Conservation (phyloP, 2,888 invertebrate genomes). For the Empis livida region DNA sequence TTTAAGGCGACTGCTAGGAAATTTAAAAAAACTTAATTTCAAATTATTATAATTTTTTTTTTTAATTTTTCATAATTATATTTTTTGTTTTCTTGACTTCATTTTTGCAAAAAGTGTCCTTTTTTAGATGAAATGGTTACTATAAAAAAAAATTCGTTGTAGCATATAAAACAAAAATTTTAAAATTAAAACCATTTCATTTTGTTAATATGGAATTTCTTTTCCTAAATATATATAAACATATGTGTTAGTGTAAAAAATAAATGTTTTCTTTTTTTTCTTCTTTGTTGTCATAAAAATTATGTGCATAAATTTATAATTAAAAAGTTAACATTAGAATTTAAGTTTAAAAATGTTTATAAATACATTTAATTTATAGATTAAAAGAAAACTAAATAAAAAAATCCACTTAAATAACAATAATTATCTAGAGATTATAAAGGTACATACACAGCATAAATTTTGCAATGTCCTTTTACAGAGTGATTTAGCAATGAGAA, state of each 20-base stretch:
- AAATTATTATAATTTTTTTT: no score
- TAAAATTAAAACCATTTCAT: neutral
- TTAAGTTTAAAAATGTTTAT: neutral
- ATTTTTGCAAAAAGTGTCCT: neutral
- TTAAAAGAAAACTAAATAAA: no score
- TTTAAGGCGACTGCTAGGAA: no score
- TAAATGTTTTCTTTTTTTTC: neutral
- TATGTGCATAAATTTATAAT: neutral
- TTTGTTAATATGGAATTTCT: no score
- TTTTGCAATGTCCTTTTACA: no score
- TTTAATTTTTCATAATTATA: neutral
- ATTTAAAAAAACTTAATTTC: no score
- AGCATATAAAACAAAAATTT: neutral
- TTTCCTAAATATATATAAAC: no score
- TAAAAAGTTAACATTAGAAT: neutral
- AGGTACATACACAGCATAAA: no score
- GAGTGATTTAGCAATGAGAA: no score
- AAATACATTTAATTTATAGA: neutral
- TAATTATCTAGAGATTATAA: no score
- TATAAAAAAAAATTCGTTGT: neutral
- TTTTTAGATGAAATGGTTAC: neutral
- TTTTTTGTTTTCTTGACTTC: neutral
- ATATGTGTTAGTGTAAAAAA: neutral
- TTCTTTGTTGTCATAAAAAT: neutral
- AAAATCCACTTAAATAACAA: no score